Evolutionary conservation across 1,140 invertebrate genomes (phyloP).

Genomic region (Philopotamus ludificatus): DNA sequence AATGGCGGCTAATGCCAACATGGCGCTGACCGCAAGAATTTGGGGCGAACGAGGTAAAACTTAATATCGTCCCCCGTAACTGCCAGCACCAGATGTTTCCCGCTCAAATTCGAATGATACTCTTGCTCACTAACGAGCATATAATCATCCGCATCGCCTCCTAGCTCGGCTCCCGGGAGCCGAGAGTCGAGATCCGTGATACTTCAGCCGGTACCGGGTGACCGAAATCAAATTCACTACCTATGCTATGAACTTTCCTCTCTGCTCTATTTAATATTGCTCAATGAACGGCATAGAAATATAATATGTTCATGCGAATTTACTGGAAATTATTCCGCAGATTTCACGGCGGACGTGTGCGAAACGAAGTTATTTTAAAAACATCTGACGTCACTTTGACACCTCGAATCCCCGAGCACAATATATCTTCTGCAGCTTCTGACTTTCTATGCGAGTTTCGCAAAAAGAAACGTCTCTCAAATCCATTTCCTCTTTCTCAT

Average conservation of each 20-base stretch:
- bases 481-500: background rate
- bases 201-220: no score
- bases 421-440: background rate
- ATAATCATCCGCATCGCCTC: constrained; percentile 12
- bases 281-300: no score
- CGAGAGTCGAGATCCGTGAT: no score
- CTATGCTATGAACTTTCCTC: no score
- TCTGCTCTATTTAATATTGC: no score
- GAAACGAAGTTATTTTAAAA: no score
- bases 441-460: background rate
- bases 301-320: no score
- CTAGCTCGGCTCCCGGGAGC: background rate
- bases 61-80: constrained; percentile 6
- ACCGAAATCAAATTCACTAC: no score
- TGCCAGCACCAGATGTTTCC: constrained; percentile 19
- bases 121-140: constrained; percentile 7
- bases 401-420: background rate
- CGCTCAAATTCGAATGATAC: constrained; percentile 8
- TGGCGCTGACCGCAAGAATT: constrained; percentile 3
- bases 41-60: constrained; percentile 12
- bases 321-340: no score
- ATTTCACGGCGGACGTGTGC: no score
- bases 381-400: no score
- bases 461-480: background rate
- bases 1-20: background rate